Base-by-base conservation (phyloP, 2,888 invertebrate genomes). In the Desoria tigrina region DNA sequence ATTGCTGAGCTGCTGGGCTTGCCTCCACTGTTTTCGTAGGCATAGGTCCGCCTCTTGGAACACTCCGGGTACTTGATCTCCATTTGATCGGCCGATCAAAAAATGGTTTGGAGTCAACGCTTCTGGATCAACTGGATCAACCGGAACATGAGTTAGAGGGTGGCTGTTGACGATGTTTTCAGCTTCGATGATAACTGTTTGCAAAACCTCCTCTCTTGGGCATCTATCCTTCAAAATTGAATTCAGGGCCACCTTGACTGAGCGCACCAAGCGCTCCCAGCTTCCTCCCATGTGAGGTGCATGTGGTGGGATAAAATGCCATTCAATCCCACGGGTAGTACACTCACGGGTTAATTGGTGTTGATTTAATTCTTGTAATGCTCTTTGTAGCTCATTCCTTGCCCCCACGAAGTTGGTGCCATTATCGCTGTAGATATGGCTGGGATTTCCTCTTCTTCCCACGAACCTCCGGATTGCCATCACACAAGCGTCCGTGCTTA, bases 21-120 rank as follows among this genome's bases (percentile, higher is more conserved):
- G 63, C 58, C 78, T 74, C 77, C 78, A 79, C 23, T 76, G 66
- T 1, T 74, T 67, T 24, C 69, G 65, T 1, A 54, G 26, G 1
- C 72, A 63, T 18, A 69, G 6, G 2, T 77, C 69, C 0, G 37
- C n/a, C 0, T 77, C 27, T 9, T 66, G 45, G 1, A 77, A 74
- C 42, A 45, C n/a, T 45, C 21, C 45, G 4, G 21, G 18, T 4
- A n/a, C 6, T 45, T 6, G 6, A 6, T 6, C 21, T 9, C 45
- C n/a, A 6, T 4, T 45, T 16, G 9, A 4, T 16, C 21, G 4
- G 4, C 6, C 7, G 21, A 45, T 16, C 16, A 55, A 27, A n/a
- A 55, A 55, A 32, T 55, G 7, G 32, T 55, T 55, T 4, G 55
- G 55, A 3, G 55, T 55, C 7, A 55, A 32, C 9, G n/a, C 18